A percentile compares a stretch with the other conserved stretches of the same genome.
phyloP scores from a whole-genome alignment of 2,888 invertebrate species.

The Meteorus cinctellus region DNA sequence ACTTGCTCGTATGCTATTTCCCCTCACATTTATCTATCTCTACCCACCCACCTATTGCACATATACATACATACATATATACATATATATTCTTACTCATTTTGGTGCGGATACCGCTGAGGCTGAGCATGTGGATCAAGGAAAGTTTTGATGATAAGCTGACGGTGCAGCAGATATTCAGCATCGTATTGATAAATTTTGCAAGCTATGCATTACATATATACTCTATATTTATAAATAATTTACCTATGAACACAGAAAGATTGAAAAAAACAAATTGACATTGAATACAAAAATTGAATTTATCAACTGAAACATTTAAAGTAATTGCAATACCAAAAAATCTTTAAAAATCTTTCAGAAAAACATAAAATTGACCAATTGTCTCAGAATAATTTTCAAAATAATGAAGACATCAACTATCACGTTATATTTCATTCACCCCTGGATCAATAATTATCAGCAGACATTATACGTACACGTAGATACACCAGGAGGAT shows the following conservation, averaged over 20 bases:
- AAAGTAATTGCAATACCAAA: too few relatives aligned
- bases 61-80: not conserved
- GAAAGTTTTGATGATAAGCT: conserved; percentile 39
- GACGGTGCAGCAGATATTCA: conserved; percentile 28
- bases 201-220: conserved; percentile 8
- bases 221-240: not conserved
- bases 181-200: conserved; percentile 5
- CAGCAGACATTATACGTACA: not conserved
- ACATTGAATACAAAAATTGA: too few relatives aligned
- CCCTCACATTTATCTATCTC: not conserved
- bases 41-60: conserved; percentile 15
- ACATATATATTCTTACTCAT: conserved; percentile 1
- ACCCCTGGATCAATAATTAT: conserved; percentile 21
- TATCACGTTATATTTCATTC: not conserved
- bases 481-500: conserved; percentile 10
- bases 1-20: conserved; percentile 56
- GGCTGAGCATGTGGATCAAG: conserved; percentile 37
- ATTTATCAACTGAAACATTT: too few relatives aligned
- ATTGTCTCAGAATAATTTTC: too few relatives aligned
- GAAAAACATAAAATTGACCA: too few relatives aligned
- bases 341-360: too few relatives aligned
- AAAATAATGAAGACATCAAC: too few relatives aligned
- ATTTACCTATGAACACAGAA: not conserved
- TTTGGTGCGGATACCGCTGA: conserved; percentile 17
- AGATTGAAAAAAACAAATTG: too few relatives aligned